phyloP scores from a whole-genome alignment of 2,113 vertebrate species.

The Boleophthalmus pectinirostris region DNA sequence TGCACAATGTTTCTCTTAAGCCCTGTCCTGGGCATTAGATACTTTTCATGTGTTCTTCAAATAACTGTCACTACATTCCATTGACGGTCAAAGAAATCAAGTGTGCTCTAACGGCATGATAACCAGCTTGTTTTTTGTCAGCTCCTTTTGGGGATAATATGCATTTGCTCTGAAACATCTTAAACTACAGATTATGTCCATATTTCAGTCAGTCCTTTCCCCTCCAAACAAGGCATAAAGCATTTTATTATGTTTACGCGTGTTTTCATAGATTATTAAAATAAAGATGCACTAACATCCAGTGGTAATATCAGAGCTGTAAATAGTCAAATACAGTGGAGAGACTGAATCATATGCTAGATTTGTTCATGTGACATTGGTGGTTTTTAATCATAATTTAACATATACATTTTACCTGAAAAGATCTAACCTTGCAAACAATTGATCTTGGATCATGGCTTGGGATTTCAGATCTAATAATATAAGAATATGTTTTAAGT shows the following conservation, averaged over 20 bases:
- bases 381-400: background rate
- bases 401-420: background rate
- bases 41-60: background rate
- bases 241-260: background rate
- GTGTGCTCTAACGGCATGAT: constrained; percentile 54
- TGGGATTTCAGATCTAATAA: constrained; percentile 14
- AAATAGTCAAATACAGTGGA: constrained; percentile 2
- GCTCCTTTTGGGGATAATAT: constrained; percentile 25
- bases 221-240: background rate
- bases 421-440: background rate
- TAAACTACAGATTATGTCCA: background rate
- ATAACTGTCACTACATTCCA: background rate
- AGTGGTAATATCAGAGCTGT: constrained; percentile 9
- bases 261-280: background rate
- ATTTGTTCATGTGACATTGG: background rate
- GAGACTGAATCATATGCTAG: background rate
- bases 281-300: background rate
- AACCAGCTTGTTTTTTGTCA: constrained; percentile 43
- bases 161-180: constrained; percentile 33
- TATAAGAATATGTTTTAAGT: constrained; percentile 40
- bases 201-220: background rate
- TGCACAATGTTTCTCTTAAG: background rate
- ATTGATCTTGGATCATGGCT: constrained; percentile 68
- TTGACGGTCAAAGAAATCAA: constrained; percentile 11
- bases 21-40: background rate